Evolutionary conservation across 1,140 invertebrate species (phyloP), one percentile per base, ranked within the genome.

Genomic region (Oreohelix idahoensis): DNA sequence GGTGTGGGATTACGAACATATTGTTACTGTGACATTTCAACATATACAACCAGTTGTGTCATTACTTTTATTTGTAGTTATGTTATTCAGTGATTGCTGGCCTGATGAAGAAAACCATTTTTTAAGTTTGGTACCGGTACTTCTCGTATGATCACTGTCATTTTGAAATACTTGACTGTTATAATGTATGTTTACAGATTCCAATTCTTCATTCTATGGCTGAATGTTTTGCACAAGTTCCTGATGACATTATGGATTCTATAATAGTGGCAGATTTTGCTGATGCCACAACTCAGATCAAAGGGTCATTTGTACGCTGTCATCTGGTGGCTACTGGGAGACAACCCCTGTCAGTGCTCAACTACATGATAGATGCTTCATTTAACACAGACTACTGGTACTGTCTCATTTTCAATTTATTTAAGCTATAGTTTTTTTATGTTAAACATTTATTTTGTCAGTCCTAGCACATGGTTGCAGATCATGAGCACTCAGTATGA

Each of bases 341-440:
- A 39, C 90, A 91, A 84, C 89, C 90, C 13, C 81, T 91, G 15
- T 81, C 88, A 32, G 66, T 91, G 15, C 84, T 91, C 1, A 91
- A 91, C 74, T 85, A 86, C 49, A 89, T 88, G 84, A 87, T 91
- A 36, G 90, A 91, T 87, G 86, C 87, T 32, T 82, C 84, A 39
- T 83, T 89, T 36, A 90, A 89, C 53, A 86, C 76, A 75, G 63
- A 78, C 35, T 51, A 81, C 20, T 87, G 86, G 89, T 89, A 84
- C 78, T 78, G 29, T 70, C n/a, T n/a, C n/a, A n/a, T n/a, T n/a
- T n/a, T n/a, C n/a, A n/a, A n/a, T n/a, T n/a, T n/a, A n/a, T n/a
- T n/a, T n/a, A n/a, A n/a, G n/a, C n/a, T n/a, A n/a, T n/a, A n/a
- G n/a, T n/a, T n/a, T n/a, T n/a, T n/a, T n/a, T n/a, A n/a, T n/a